Conservation (phyloP, 2,113 vertebrate species). For the Notothenia coriiceps region DNA sequence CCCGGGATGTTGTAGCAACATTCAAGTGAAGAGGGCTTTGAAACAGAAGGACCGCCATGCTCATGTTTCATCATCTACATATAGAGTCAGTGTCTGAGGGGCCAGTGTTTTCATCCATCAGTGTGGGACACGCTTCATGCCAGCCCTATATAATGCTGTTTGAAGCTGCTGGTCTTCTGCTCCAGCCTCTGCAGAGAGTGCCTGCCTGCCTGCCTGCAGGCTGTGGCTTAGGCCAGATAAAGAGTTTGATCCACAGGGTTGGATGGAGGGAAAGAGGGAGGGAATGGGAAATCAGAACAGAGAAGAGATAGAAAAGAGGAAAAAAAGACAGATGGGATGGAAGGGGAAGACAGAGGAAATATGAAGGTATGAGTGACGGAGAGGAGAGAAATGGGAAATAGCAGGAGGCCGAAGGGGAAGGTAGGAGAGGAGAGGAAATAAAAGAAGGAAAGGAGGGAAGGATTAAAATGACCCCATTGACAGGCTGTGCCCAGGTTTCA, state of each 20-base stretch:
- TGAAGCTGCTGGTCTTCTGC: constrained; percentile 75
- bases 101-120: constrained; percentile 74
- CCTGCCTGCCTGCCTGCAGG: constrained; percentile 74
- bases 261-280: constrained; percentile 63
- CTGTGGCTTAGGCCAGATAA: constrained; percentile 82
- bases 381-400: constrained; percentile 22
- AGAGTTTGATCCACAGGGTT: constrained; percentile 80
- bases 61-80: constrained; percentile 62
- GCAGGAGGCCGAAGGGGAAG: constrained; percentile 12
- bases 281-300: constrained; percentile 60
- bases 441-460: constrained; percentile 21
- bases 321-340: constrained; percentile 10
- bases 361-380: constrained; percentile 41
- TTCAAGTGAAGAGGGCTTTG: constrained; percentile 52
- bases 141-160: constrained; percentile 77
- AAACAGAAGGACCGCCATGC: constrained; percentile 48
- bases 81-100: constrained; percentile 61
- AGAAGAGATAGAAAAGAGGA: constrained; percentile 22
- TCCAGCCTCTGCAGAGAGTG: constrained; percentile 70
- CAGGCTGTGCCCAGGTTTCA: constrained; percentile 61
- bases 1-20: constrained; percentile 29
- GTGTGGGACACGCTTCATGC: constrained; percentile 74
- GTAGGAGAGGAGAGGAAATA: constrained; percentile 12
- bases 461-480: constrained; percentile 77
- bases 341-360: constrained; percentile 20